Evolutionary conservation across 2,888 invertebrate genomes (phyloP).

Genomic region (Imbricaverruca yamaguchii): DNA sequence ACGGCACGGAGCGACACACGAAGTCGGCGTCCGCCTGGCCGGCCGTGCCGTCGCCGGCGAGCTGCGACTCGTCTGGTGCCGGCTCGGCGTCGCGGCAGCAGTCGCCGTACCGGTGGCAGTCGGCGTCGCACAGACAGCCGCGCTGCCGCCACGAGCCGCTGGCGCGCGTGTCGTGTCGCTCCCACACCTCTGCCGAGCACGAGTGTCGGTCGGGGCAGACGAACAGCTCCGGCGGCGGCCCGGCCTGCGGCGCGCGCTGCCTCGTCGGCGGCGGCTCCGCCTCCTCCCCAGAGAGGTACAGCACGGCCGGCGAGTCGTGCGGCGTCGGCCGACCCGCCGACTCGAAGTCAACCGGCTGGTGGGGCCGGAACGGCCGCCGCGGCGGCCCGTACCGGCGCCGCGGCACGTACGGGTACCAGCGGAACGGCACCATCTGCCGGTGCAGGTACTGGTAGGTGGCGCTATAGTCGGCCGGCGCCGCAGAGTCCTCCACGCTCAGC

Average conservation of each 20-base stretch:
- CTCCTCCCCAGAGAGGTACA: no score
- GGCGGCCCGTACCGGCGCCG: neutral
- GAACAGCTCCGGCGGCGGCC: neutral
- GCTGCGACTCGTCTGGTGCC: no score
- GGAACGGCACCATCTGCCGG: neutral
- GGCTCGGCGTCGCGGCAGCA: neutral
- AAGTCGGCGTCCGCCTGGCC: neutral
- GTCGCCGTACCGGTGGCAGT: neutral
- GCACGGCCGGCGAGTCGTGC: no score
- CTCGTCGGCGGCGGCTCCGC: no score
- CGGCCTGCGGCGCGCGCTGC: neutral
- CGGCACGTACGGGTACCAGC: slow-evolving; percentile 6
- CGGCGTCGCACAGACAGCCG: neutral
- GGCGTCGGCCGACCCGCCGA: no score
- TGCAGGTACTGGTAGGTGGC: neutral
- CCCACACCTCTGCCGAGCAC: neutral
- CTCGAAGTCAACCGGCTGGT: neutral
- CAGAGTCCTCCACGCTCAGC: neutral
- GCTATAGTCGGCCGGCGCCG: neutral
- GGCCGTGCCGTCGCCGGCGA: neutral
- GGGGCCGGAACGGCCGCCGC: neutral
- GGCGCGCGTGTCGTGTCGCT: neutral
- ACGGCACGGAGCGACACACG: neutral
- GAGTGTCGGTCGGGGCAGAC: neutral
- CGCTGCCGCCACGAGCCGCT: neutral